These are phyloP conservation scores for Rhinopomastus cyanomelas DNA, from an alignment of 2,113 vertebrate species.

Conservation along the genomic window DNA sequence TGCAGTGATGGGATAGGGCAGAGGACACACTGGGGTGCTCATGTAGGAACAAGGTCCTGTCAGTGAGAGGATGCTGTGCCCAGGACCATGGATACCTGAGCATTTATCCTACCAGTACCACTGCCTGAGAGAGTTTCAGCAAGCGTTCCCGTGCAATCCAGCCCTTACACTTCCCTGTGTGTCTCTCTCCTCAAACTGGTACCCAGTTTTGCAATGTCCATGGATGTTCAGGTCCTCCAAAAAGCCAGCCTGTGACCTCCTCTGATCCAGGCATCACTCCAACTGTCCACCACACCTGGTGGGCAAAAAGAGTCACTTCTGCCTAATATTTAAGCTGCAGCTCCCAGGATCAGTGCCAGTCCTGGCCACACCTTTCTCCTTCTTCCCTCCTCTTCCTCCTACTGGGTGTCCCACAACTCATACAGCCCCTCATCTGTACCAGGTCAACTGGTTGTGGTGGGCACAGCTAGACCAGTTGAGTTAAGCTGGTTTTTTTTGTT, in stretches of 20 bases:
- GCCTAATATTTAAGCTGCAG: neutral
- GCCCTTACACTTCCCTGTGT: rapidly evolving
- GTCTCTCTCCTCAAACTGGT: neutral
- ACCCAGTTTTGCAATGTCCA: neutral
- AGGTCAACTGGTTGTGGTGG: neutral
- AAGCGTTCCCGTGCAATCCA: neutral
- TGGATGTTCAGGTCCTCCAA: neutral
- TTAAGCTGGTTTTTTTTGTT: neutral
- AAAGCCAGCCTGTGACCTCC: neutral
- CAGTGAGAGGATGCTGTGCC: neutral
- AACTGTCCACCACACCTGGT: rapidly evolving
- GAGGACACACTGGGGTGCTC: rapidly evolving
- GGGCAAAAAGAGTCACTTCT: neutral
- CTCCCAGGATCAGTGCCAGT: neutral
- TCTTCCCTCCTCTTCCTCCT: neutral
- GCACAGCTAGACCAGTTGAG: neutral
- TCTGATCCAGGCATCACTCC: too few relatives aligned
- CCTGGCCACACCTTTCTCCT: neutral
- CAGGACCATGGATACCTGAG: neutral
- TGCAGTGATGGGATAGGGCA: rapidly evolving
- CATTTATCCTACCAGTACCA: rapidly evolving
- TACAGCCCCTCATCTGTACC: neutral
- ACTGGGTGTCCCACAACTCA: neutral
- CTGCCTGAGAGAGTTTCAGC: rapidly evolving
- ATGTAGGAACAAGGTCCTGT: rapidly evolving